Conservation (phyloP, 1,140 invertebrate species). For the Atta colombica region DNA sequence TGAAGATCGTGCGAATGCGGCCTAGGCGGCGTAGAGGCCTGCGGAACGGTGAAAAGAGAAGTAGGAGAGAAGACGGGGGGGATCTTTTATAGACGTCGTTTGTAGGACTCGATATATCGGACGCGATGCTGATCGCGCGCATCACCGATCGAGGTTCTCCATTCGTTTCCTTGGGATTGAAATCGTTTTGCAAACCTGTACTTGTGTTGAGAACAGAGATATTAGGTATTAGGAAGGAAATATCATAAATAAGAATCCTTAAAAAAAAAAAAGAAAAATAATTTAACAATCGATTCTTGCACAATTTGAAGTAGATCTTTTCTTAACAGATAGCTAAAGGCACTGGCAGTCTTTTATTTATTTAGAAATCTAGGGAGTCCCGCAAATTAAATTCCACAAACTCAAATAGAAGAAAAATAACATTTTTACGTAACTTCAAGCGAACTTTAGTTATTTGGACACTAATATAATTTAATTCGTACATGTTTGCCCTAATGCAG, state of each 20-base stretch:
- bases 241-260: background rate
- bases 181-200: conserved; percentile 10
- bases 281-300: background rate
- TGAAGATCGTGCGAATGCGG: conserved; percentile 85
- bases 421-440: conserved; percentile 4
- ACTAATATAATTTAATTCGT: conserved; percentile 19
- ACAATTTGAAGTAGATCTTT: background rate
- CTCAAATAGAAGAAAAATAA: conserved; percentile 12
- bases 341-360: background rate
- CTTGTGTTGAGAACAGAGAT: background rate
- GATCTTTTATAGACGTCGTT: conserved; percentile 76
- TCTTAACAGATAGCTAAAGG: background rate
- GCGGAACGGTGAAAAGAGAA: conserved; percentile 72
- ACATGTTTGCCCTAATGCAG: background rate
- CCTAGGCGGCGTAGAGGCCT: conserved; percentile 72
- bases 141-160: conserved; percentile 34
- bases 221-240: background rate
- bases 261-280: background rate
- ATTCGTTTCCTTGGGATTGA: conserved; percentile 3
- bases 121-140: conserved; percentile 70
- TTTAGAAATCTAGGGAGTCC: background rate
- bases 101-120: conserved; percentile 76
- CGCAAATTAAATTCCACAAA: conserved; percentile 11
- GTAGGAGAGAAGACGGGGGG: conserved; percentile 27
- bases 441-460: background rate